These are phyloP conservation scores for Mastacembelus armatus DNA, from an alignment of 2,797 vertebrate species.

Conservation along the genomic window DNA sequence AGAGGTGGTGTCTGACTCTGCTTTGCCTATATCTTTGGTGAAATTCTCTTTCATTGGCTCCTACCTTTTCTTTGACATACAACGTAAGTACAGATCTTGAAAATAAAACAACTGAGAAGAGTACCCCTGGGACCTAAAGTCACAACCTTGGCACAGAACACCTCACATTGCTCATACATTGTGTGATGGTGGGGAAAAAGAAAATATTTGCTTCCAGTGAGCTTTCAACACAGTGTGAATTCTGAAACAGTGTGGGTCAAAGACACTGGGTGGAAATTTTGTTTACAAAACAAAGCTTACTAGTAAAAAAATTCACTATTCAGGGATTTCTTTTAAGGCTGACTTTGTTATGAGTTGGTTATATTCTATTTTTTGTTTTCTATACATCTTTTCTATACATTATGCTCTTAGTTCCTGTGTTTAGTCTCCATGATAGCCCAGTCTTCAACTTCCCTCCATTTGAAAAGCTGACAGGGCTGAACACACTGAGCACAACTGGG, in stretches of 20 bases:
- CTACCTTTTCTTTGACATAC: conserved; percentile 90
- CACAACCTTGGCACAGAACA: conserved; percentile 34
- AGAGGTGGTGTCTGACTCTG: conserved; percentile 94
- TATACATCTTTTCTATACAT: not conserved
- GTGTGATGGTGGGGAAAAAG: not conserved
- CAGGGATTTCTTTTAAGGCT: not conserved
- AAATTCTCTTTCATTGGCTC: conserved; percentile 92
- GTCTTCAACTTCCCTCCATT: conserved; percentile 88
- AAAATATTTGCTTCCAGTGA: conserved; percentile 30
- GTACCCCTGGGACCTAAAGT: conserved; percentile 36
- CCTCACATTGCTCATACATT: conserved; percentile 28
- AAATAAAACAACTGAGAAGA: conserved; percentile 41
- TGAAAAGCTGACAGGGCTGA: conserved; percentile 85
- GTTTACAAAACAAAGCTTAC: conserved; percentile 19
- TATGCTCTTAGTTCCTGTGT: conserved; percentile 79
- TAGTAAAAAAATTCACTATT: not conserved
- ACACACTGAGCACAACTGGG: conserved; percentile 86
- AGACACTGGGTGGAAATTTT: conserved; percentile 21
- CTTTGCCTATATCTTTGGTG: conserved; percentile 92
- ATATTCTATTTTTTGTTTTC: not conserved
- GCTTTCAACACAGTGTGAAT: conserved; percentile 24
- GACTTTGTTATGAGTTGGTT: not conserved
- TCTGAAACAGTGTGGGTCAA: conserved; percentile 7
- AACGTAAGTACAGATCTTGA: conserved; percentile 85
- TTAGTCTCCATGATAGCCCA: conserved; percentile 84